These are phyloP conservation scores for Polylopha cassiicola DNA, from an alignment of 2,888 invertebrate genomes.

Conservation along the genomic window DNA sequence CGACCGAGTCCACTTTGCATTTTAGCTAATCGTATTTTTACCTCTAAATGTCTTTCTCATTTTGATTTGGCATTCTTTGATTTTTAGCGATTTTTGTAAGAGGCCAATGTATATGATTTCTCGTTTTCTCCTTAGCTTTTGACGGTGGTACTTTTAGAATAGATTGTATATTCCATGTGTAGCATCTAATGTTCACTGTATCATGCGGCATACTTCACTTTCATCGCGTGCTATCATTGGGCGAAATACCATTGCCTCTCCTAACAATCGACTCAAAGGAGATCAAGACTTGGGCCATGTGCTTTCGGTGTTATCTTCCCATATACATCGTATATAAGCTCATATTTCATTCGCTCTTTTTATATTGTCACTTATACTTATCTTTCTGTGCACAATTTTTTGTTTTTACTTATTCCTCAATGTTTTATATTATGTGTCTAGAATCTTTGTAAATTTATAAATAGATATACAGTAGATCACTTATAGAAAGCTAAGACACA, in stretches of 20 bases:
- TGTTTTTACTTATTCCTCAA: no score
- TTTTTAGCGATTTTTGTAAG: conserved; percentile 19
- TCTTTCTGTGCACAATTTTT: conserved; percentile 5
- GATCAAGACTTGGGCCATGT: not conserved
- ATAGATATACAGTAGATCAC: no score
- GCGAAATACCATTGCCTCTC: not conserved
- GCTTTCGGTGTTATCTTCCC: conserved; percentile 15
- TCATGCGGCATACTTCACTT: conserved; percentile 8
- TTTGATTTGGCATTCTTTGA: conserved; percentile 19
- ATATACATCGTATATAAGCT: not conserved
- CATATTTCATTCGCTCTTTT: conserved; percentile 8
- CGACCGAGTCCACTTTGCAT: conserved; percentile 59
- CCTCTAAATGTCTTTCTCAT: conserved; percentile 30
- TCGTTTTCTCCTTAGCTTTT: conserved; percentile 32
- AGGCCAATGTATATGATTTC: conserved; percentile 32
- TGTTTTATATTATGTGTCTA: no score
- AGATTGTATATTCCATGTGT: conserved; percentile 17
- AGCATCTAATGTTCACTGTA: conserved; percentile 7
- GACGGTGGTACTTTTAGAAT: conserved; percentile 20
- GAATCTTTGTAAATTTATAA: no score
- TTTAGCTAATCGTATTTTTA: conserved; percentile 44
- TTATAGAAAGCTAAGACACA: no score
- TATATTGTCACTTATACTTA: not conserved
- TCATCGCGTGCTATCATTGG: conserved; percentile 8
- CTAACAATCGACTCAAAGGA: conserved; percentile 4